These are phyloP conservation scores for Crocuta crocuta DNA, from an alignment of 2,113 vertebrate genomes.

Conservation along the genomic window DNA sequence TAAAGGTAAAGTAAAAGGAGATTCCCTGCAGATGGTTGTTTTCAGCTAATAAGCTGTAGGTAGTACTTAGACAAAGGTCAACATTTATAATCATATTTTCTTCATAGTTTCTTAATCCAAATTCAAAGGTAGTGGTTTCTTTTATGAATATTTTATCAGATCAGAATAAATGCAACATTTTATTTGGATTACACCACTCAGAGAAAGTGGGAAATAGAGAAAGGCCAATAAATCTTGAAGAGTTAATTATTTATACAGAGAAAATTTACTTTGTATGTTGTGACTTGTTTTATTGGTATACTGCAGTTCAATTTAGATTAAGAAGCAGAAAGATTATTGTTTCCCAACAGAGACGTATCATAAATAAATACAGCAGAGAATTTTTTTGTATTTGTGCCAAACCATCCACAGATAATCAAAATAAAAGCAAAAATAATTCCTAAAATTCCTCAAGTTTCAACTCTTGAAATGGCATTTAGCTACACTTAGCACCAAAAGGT, in stretches of 20 bases:
- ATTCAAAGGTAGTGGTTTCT: conserved; percentile 86
- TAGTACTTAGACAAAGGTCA: conserved; percentile 77
- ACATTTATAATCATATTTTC: conserved; percentile 75
- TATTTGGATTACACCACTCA: conserved; percentile 82
- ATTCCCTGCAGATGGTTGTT: not conserved
- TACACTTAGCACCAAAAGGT: conserved; percentile 24
- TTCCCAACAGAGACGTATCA: conserved; percentile 80
- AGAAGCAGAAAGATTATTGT: conserved; percentile 85
- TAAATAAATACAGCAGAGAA: conserved; percentile 84
- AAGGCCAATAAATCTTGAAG: conserved; percentile 86
- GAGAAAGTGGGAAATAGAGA: conserved; percentile 78
- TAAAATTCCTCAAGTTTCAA: conserved; percentile 53
- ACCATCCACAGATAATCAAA: conserved; percentile 67
- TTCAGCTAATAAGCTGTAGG: conserved; percentile 72
- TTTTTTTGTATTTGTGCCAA: conserved; percentile 74
- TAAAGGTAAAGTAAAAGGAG: conserved; percentile 54
- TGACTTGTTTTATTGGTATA: conserved; percentile 85
- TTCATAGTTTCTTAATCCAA: conserved; percentile 78
- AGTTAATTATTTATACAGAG: conserved; percentile 88
- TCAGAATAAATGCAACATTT: conserved; percentile 86
- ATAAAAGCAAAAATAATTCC: conserved; percentile 52
- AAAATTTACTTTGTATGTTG: conserved; percentile 86
- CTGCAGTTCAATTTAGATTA: conserved; percentile 85
- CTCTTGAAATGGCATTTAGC: not conserved
- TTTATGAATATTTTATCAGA: conserved; percentile 88